phyloP scores from a whole-genome alignment of 2,888 invertebrate genomes.

The Latrodectus elegans region DNA sequence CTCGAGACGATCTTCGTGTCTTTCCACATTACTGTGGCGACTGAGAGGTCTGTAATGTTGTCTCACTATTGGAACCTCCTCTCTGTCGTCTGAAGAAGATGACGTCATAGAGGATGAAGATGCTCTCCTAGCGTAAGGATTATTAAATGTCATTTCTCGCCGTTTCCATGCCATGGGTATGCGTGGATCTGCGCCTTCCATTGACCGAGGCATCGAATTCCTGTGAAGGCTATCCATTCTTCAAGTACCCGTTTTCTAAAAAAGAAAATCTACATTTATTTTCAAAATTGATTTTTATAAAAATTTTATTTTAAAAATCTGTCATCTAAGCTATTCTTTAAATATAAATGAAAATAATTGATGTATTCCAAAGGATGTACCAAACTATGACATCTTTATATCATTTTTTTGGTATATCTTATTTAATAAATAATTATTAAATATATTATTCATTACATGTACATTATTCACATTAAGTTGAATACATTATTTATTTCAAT shows the following conservation, averaged over 20 bases:
- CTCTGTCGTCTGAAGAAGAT: conserved; percentile 70
- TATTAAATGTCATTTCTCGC: conserved; percentile 65
- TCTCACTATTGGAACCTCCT: conserved; percentile 70
- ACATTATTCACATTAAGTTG: no score
- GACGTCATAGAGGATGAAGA: conserved; percentile 69
- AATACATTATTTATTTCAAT: no score
- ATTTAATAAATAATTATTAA: no score
- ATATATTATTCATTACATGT: no score
- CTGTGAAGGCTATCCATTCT: conserved; percentile 49
- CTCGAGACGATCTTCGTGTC: conserved; percentile 54
- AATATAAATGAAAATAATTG: no score
- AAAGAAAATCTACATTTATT: no score
- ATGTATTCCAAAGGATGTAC: no score
- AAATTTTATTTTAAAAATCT: no score
- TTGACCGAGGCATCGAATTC: conserved; percentile 26
- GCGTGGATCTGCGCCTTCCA: conserved; percentile 50
- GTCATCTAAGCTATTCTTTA: no score
- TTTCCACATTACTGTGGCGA: conserved; percentile 50
- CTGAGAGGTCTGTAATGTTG: conserved; percentile 65
- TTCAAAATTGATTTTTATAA: no score
- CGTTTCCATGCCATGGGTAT: conserved; percentile 71
- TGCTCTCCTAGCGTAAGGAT: conserved; percentile 57
- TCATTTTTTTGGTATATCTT: no score
- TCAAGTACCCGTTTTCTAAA: neutral
- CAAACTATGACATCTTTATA: no score